Base-by-base conservation (phyloP, 1,140 invertebrate genomes). In the Caerostris darwini region DNA sequence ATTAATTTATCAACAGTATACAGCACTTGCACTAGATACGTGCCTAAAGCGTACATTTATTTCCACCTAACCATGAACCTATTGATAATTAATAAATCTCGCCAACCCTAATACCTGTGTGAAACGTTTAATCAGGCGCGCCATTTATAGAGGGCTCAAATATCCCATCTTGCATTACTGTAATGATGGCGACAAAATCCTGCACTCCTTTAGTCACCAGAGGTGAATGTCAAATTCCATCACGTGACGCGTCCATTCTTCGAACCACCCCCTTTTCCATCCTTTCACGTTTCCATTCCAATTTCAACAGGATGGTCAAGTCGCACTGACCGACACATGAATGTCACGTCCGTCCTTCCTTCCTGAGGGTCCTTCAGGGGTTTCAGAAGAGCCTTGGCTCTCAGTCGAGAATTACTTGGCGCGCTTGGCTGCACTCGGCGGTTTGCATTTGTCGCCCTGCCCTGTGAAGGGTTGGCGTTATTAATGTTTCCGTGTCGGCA, bases 351-450 rank as follows among this genome's bases (percentile, higher is more conserved):
- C 34, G 50, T 12, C 19, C 71, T 12, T 34, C 71, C 12, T 77
- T 50, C 34, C 53, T 77, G 71, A 77, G 50, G 71, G 71, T 34
- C 50, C 71, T 77, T 77, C 34, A 77, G 71, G 71, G 71, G 71
- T 34, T 77, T 77, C 34, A 34, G 71, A 77, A 50, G 71, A 77
- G 71, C 71, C 71, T 19, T 77, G 71, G 71, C 14, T 77, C 71
- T 14, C 71, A 19, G 34, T 12, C 8, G 61, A 64, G 61, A 77
- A 77, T 77, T 53, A 77, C 71, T 77, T 77, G 71, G 71, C 71
- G 34, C 34, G 71, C 71, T 77, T 77, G 71, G 71, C 71, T 77
- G 71, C 50, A 50, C 53, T 34, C 34, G 34, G 71, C 10, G 71
- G 71, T 77, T 77, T 77, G 34, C 71, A 12, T 77, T 77, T 77